These are phyloP conservation scores for Buphagus erythrorhynchus DNA, from an alignment of 2,797 vertebrate species.

Conservation along the genomic window DNA sequence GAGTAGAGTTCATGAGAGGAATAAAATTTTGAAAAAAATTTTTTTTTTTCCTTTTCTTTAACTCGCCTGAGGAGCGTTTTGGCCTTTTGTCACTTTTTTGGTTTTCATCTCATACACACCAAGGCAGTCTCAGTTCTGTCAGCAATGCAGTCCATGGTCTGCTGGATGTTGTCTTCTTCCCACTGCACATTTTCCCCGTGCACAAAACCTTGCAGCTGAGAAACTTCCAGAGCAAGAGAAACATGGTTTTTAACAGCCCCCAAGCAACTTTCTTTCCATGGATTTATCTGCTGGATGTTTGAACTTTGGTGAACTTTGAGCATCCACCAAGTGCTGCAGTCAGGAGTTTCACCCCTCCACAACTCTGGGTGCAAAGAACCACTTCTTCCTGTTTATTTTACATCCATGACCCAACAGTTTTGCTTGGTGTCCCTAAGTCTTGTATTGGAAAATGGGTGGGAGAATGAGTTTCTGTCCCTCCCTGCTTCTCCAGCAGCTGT, in stretches of 20 bases:
- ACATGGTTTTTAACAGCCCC: background rate
- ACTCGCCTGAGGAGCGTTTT: background rate
- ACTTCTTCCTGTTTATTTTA: background rate
- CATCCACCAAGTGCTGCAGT: background rate
- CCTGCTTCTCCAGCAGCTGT: background rate
- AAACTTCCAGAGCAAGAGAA: background rate
- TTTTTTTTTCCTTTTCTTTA: background rate
- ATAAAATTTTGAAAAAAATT: background rate
- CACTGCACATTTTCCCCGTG: background rate
- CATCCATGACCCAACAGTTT: background rate
- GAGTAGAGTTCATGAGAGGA: background rate
- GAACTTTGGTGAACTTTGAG: background rate
- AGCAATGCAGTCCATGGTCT: background rate
- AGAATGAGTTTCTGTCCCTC: background rate
- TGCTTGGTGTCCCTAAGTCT: background rate
- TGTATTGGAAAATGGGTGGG: background rate
- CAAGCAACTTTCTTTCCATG: background rate
- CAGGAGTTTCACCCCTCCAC: background rate
- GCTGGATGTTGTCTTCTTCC: background rate
- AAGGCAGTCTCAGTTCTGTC: background rate
- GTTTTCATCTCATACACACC: background rate
- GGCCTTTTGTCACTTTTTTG: background rate
- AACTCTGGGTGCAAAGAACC: rapidly evolving
- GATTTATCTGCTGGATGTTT: background rate
- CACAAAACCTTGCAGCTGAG: background rate